Evolutionary conservation across 2,797 vertebrate species (phyloP).

Genomic region (Spinus pinus): DNA sequence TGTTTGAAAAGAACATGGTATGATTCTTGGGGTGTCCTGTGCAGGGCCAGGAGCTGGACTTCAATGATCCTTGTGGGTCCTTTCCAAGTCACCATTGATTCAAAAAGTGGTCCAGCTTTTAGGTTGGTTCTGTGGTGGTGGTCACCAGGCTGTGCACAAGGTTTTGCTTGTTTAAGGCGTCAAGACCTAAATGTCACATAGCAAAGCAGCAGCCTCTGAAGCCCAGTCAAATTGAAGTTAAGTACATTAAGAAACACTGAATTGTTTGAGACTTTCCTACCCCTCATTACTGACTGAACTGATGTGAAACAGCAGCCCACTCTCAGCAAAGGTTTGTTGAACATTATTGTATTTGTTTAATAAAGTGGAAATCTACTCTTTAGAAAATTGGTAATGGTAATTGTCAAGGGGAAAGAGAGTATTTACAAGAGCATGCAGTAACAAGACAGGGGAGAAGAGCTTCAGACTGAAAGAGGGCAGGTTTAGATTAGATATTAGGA

Average conservation of each 20-base stretch:
- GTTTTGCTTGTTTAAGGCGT: neutral
- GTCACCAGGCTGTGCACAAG: neutral
- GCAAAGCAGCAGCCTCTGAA: neutral
- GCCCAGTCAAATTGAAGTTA: neutral
- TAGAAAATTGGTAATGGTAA: neutral
- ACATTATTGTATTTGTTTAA: neutral
- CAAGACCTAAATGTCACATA: neutral
- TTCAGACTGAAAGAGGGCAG: neutral
- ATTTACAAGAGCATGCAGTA: neutral
- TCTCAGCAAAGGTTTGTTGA: neutral
- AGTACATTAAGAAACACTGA: neutral
- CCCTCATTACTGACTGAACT: neutral
- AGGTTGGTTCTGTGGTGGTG: neutral
- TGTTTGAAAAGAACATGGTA: neutral
- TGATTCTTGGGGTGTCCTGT: neutral
- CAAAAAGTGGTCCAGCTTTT: neutral
- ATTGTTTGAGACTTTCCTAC: neutral
- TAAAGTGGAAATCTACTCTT: neutral
- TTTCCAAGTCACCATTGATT: neutral
- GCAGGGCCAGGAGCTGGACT: neutral
- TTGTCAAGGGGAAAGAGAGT: neutral
- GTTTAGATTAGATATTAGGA: neutral
- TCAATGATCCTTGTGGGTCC: neutral
- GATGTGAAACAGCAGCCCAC: neutral
- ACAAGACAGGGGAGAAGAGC: neutral